These are phyloP conservation scores for Osmoderma eremita DNA, from an alignment of 2,888 invertebrate genomes.

Conservation along the genomic window DNA sequence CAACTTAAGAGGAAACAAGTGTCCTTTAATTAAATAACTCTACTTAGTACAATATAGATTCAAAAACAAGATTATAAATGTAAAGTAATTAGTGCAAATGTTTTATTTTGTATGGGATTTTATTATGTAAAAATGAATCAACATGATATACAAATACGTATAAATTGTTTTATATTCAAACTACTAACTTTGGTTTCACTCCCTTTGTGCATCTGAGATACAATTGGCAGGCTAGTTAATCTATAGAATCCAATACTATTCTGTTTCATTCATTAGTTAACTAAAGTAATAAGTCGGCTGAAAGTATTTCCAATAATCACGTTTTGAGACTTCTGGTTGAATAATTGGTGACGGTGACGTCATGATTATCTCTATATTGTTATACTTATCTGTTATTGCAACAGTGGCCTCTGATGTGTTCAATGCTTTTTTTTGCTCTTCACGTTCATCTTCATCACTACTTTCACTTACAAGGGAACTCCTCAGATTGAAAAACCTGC, in stretches of 20 bases:
- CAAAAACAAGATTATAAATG: constrained; percentile 25
- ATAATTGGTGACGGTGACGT: constrained; percentile 52
- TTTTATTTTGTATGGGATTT: constrained; percentile 5
- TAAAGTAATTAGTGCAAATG: constrained; percentile 19
- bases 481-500: constrained; percentile 40
- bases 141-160: constrained; percentile 3
- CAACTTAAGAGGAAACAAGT: too few relatives aligned
- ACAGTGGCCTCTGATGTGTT: neutral
- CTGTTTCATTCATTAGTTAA: constrained; percentile 47
- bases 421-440: constrained; percentile 8
- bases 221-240: constrained; percentile 36
- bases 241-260: too few relatives aligned
- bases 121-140: constrained; percentile 7
- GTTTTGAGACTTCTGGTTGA: constrained; percentile 52
- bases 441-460: constrained; percentile 19
- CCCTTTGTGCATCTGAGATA: neutral
- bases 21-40: constrained; percentile 12
- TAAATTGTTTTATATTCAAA: constrained; percentile 11
- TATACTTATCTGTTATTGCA: constrained; percentile 25
- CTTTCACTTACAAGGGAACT: constrained; percentile 14
- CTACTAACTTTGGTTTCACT: constrained; percentile 29
- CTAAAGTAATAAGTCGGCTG: constrained; percentile 70
- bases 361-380: constrained; percentile 48
- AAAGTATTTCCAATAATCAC: constrained; percentile 69
- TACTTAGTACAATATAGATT: constrained; percentile 12